Base-by-base conservation (phyloP, 2,797 vertebrate genomes). In the Sarcoramphus papa region DNA sequence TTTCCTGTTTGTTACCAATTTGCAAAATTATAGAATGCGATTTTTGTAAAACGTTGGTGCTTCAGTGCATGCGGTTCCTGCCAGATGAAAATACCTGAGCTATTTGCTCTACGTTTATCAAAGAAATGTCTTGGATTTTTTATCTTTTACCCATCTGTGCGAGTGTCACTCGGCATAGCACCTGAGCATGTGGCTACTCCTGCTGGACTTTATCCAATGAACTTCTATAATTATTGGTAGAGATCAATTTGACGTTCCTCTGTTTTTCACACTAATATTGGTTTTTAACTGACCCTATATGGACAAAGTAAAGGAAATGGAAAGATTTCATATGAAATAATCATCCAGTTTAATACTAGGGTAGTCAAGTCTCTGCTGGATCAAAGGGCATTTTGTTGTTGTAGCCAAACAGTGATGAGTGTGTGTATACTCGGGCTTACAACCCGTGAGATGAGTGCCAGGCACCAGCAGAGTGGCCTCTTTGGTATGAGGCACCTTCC, bases 361-460 rank as follows among this genome's bases (percentile, higher is more conserved):
- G 37, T 23, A 80, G 40, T 7, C 16, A 35, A 75, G 18, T 22
- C 30, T 57, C 50, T 50, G 20, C 22, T 47, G 83, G 54, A 18
- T 63, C 43, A 54, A 67, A 88, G 31, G 19, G 28, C 17, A 3
- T 19, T 51, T 63, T 45, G 5, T 9, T 6, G 0, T 2, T 27
- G 25, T 1, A 56, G 56, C 31, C 18, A 27, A 63, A 17, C 0
- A 3, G 2, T 14, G 73, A 21, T 3, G 62, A 48, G 43, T 4
- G 33, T 22, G 27, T 12, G 7, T 30, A 10, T 7, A 0, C 3
- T 4, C 12, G 4, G 73, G 30, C 60, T 17, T 13, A 12, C 7
- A 67, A 80, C 20, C 24, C 10, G 50, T 2, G 60, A 48, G 77
- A 60, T 28, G n/a, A 23, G 48, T 6, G 27, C 53, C 2, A 11